Conservation (phyloP, 2,797 vertebrate species). For the Pipistrellus kuhlii region DNA sequence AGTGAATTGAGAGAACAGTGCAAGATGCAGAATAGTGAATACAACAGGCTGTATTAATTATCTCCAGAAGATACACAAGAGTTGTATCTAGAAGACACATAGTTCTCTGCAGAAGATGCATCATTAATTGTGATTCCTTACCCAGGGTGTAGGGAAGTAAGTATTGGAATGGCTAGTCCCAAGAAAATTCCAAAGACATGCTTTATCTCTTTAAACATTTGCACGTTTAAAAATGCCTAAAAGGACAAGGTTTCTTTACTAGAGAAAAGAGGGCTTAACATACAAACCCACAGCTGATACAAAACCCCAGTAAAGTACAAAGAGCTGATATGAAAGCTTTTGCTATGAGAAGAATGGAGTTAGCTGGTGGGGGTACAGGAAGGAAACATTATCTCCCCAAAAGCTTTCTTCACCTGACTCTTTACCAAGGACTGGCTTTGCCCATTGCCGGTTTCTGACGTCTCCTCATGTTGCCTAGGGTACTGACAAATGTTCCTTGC, state of each 20-base stretch:
- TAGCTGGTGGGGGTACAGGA: neutral
- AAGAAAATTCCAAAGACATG: neutral
- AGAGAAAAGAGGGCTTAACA: neutral
- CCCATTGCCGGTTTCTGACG: neutral
- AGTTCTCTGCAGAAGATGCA: neutral
- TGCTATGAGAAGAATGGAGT: neutral
- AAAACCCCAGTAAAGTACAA: neutral
- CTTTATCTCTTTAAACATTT: slow-evolving; percentile 19
- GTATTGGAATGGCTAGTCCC: neutral
- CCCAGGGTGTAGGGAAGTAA: neutral
- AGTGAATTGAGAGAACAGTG: neutral
- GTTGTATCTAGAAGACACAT: neutral
- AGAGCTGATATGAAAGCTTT: neutral
- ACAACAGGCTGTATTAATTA: neutral
- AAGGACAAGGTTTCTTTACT: neutral
- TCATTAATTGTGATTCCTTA: neutral
- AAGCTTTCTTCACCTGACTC: neutral
- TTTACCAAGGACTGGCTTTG: neutral
- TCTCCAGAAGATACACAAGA: neutral
- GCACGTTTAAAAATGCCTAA: neutral
- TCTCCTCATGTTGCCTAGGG: neutral
- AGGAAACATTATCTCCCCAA: neutral
- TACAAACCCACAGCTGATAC: neutral
- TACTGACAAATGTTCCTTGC: slow-evolving; percentile 59
- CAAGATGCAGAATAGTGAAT: neutral